These are phyloP conservation scores for Ibidorhyncha struthersii DNA, from an alignment of 2,113 vertebrate genomes.

Conservation along the genomic window DNA sequence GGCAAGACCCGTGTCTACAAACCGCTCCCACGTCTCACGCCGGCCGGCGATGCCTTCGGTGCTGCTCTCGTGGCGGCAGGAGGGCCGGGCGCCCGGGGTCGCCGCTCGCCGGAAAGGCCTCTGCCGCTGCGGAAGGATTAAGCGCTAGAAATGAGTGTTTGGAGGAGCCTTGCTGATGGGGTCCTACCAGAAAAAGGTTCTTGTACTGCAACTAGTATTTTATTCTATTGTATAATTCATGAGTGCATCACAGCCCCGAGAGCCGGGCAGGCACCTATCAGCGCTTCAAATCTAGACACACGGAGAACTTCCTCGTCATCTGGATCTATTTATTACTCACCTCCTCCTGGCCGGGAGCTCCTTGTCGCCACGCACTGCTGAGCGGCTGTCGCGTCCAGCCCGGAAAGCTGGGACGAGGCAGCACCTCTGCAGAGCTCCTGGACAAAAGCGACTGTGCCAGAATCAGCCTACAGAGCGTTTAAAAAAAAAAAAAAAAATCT, in stretches of 20 bases:
- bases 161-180: background rate
- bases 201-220: conserved; percentile 43
- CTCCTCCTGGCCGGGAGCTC: background rate
- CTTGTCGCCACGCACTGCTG: background rate
- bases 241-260: conserved; percentile 10
- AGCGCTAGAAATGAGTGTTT: background rate
- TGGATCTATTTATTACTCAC: background rate
- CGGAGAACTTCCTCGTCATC: background rate
- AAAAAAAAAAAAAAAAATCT: background rate
- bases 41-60: accelerated
- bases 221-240: conserved; percentile 26
- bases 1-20: background rate
- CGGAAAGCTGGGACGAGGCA: background rate
- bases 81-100: background rate
- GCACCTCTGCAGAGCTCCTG: conserved; percentile 20
- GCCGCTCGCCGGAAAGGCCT: background rate
- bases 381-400: background rate
- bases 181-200: conserved; percentile 12
- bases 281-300: background rate
- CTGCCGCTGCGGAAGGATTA: background rate
- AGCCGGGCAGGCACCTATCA: conserved; percentile 25
- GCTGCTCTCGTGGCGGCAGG: background rate
- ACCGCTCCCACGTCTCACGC: background rate
- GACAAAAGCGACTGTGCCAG: conserved; percentile 21
- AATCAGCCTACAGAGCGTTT: conserved; percentile 32